A percentile compares a stretch with the other conserved stretches of the same genome.
These are phyloP conservation scores for Stegodyphus dumicola DNA, from an alignment of 1,140 invertebrate genomes.

Conservation along the genomic window DNA sequence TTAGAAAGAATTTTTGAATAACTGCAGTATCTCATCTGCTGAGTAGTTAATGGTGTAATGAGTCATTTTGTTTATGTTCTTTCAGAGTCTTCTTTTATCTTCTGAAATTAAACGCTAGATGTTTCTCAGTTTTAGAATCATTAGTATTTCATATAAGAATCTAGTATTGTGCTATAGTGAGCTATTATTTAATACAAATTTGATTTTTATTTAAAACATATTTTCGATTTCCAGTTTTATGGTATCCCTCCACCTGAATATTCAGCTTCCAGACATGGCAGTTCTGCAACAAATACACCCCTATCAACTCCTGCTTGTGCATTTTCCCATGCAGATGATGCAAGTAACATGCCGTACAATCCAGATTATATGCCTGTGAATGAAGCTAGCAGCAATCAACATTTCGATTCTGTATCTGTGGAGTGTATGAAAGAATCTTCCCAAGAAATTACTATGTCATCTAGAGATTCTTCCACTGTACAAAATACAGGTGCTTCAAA, in stretches of 20 bases:
- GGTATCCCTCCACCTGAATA: slow-evolving; percentile 54
- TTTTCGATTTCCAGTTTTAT: slow-evolving; percentile 42
- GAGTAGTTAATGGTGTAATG: not conserved
- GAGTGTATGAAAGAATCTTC: not conserved
- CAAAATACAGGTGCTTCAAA: slow-evolving; percentile 2
- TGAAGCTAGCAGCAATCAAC: not conserved
- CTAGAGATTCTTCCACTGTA: not conserved
- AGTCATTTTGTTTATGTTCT: not conserved
- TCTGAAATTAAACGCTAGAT: not conserved
- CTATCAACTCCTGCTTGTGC: not conserved
- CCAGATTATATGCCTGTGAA: slow-evolving; percentile 7
- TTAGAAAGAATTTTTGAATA: no score
- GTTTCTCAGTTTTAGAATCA: not conserved
- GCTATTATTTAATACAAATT: not conserved
- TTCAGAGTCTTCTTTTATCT: not conserved
- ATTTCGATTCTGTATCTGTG: not conserved
- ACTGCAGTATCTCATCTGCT: not conserved
- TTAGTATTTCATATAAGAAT: not conserved
- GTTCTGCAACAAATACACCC: not conserved
- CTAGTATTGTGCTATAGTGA: not conserved
- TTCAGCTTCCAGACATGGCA: slow-evolving; percentile 1
- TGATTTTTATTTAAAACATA: not conserved
- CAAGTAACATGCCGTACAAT: not conserved
- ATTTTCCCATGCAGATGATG: not conserved
- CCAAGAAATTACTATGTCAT: not conserved